Percentiles rank a stretch among this genome's conserved stretches.
Evolutionary conservation across 2,113 vertebrate genomes (phyloP).

Genomic region (Gopherus evgoodei): DNA sequence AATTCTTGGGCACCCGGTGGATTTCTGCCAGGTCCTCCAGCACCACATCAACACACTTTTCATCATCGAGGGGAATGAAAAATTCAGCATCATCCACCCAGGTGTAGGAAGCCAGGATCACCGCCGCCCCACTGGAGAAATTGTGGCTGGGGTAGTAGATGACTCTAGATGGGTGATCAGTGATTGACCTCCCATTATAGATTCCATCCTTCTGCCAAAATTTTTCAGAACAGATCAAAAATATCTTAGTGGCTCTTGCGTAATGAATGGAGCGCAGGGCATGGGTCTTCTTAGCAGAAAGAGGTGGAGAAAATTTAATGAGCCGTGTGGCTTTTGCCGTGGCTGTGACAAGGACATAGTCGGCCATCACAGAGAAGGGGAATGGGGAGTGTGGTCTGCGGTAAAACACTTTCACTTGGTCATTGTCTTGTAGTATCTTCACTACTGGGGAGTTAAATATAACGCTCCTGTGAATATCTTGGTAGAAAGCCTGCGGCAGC

Average conservation of each 20-base stretch:
- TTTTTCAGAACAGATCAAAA: conserved; percentile 77
- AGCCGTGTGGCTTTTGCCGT: conserved; percentile 83
- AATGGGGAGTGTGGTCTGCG: neutral
- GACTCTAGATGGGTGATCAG: conserved; percentile 82
- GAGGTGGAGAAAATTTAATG: conserved; percentile 79
- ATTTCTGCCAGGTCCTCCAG: conserved; percentile 82
- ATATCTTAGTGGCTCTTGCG: conserved; percentile 79
- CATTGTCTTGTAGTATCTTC: neutral
- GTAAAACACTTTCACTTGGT: neutral
- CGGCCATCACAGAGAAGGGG: neutral
- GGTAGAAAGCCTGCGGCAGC: neutral
- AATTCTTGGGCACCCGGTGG: conserved; percentile 69
- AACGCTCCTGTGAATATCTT: neutral
- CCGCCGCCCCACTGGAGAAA: conserved; percentile 65
- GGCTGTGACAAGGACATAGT: conserved; percentile 78
- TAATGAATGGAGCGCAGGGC: conserved; percentile 85
- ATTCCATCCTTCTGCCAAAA: conserved; percentile 89
- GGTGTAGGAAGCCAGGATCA: conserved; percentile 88
- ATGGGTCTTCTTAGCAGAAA: conserved; percentile 78
- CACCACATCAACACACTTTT: conserved; percentile 58
- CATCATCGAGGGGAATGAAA: conserved; percentile 74
- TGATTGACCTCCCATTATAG: conserved; percentile 80
- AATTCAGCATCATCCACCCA: conserved; percentile 80
- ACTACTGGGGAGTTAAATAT: neutral
- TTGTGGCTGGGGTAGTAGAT: conserved; percentile 89